Percentiles rank a stretch among this genome's conserved stretches.
phyloP scores from a whole-genome alignment of 2,888 invertebrate genomes.

The Drosophila picticornis region DNA sequence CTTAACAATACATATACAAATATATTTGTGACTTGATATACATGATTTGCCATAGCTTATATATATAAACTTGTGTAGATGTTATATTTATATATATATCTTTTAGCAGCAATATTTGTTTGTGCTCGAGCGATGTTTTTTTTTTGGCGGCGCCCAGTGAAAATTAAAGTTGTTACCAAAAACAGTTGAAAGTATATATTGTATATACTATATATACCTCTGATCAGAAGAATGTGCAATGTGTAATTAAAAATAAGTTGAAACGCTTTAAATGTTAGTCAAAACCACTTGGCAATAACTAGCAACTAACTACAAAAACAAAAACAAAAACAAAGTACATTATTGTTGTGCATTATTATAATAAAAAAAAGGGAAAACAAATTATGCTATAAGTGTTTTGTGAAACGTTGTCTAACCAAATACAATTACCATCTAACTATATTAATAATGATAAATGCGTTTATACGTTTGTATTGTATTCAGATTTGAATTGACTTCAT shows the following conservation, averaged over 20 bases:
- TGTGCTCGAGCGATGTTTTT: conserved; percentile 26
- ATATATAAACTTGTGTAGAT: conserved; percentile 19
- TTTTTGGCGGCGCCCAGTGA: conserved; percentile 38
- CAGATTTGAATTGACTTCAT: conserved; percentile 35
- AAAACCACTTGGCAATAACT: conserved; percentile 59
- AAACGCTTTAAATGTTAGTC: conserved; percentile 71
- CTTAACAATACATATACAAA: conserved; percentile 31
- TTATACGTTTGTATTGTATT: conserved; percentile 73
- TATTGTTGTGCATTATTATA: conserved; percentile 66
- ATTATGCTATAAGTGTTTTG: conserved; percentile 72
- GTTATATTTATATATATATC: conserved; percentile 8
- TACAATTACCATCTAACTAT: conserved; percentile 67
- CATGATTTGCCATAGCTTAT: conserved; percentile 63
- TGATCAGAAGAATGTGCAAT: conserved; percentile 47
- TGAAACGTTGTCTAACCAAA: conserved; percentile 77
- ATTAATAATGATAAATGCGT: conserved; percentile 58
- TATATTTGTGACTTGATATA: conserved; percentile 59
- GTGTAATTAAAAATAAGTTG: conserved; percentile 51
- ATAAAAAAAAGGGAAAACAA: conserved; percentile 16
- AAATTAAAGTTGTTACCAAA: conserved; percentile 52
- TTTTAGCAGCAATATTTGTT: conserved; percentile 19
- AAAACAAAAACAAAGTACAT: conserved; percentile 38
- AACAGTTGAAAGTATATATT: conserved; percentile 17
- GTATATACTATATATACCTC: conserved; percentile 7
- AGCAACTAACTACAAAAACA: conserved; percentile 63